Base-by-base conservation (phyloP, 2,113 vertebrate genomes). In the Meleagris gallopavo region DNA sequence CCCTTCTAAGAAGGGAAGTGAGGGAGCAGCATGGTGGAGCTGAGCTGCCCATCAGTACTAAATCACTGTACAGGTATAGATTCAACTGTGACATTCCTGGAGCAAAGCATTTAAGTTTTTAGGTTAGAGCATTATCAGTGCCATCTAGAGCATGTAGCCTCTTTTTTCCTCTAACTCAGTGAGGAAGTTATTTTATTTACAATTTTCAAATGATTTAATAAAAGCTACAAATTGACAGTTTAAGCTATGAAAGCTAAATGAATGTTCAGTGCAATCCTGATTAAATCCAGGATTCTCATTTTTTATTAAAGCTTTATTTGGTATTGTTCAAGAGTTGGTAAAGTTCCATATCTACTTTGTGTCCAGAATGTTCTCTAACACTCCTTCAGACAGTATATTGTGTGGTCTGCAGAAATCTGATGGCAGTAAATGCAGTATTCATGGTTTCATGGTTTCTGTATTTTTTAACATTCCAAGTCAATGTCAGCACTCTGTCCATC, bases 51-150 rank as follows among this genome's bases (percentile, higher is more conserved):
- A 58, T 58, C 55, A 20, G 19, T n/a, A 58, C 30, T 58, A n/a
- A 58, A 58, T 32, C 24, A 62, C 61, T 17, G 7, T 38, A 62
- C 36, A 64, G 4, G 57, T 55, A 21, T 4, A 45, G 8, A 29
- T 52, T 43, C 15, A 71, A 21, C 1, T n/a, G 52, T 36, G 65
- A 29, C 9, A 14, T 29, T 82, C 18, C 6, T 45, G 50, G 80
- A 84, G 67, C 4, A 62, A 3, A 71, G 19, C 1, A n/a, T 61
- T 83, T 73, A 52, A 4, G 5, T 2, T 9, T 76, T 78, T 60
- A 57, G 17, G 7, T 48, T n/a, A 54, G 3, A 7, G 6, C 43
- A 4, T 36, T 58, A 65, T 4, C 24, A 13, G 10, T 1, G 1
- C 9, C 74, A 25, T 66, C 80, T 5, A 67, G 4, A 21, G 29